Evolutionary conservation across 1,140 invertebrate genomes (phyloP).

Genomic region (Meloidogyne floridensis): DNA sequence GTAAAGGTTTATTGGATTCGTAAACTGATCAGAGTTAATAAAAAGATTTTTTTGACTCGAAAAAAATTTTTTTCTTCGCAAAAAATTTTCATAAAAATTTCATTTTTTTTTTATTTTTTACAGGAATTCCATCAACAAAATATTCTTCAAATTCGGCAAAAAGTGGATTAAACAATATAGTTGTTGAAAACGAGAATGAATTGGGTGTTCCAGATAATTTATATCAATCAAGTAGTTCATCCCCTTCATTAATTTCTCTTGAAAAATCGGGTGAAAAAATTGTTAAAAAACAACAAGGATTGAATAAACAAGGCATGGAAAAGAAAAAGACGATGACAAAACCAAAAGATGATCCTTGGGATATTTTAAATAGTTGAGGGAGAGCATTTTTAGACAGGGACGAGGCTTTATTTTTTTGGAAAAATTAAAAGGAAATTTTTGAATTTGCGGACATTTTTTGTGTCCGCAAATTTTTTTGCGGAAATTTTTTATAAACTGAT

Average conservation of each 20-base stretch:
- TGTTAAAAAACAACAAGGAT: neutral
- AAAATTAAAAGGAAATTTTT: no score
- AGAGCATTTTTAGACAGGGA: neutral
- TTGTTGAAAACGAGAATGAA: neutral
- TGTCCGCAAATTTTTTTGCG: no score
- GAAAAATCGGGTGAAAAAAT: neutral
- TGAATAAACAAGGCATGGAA: neutral
- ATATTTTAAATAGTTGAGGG: slow-evolving; percentile 20
- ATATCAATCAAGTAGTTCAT: slow-evolving; percentile 14
- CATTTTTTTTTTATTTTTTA: slow-evolving; percentile 6
- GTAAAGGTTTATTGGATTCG: no score
- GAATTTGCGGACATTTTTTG: no score
- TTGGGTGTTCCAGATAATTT: neutral
- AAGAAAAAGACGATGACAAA: neutral
- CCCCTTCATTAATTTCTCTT: slow-evolving; percentile 5
- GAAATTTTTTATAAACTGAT: no score
- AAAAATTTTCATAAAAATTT: neutral
- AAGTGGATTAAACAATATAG: neutral
- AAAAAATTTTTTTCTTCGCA: no score
- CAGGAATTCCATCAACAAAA: neutral
- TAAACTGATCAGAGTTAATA: no score
- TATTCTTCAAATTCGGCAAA: neutral
- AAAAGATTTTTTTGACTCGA: no score
- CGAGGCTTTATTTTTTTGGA: neutral
- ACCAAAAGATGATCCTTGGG: slow-evolving; percentile 21